Evolutionary conservation across 2,888 invertebrate species (phyloP).

Genomic region (Phyllotreta cruciferae): DNA sequence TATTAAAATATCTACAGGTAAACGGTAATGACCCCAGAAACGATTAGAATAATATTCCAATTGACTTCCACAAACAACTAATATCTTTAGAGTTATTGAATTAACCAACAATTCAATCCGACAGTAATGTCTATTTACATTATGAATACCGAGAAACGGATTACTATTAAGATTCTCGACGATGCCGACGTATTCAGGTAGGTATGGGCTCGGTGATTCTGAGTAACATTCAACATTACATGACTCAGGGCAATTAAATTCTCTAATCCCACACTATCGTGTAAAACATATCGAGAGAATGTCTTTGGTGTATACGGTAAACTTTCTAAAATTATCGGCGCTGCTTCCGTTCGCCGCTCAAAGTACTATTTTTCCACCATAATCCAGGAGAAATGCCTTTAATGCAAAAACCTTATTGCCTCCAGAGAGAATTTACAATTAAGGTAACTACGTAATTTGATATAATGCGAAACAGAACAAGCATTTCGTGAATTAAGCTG

Average conservation of each 20-base stretch:
- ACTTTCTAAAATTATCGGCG: slow-evolving; percentile 3
- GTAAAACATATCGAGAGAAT: slow-evolving; percentile 26
- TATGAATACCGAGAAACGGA: slow-evolving; percentile 17
- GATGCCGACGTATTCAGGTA: slow-evolving; percentile 4
- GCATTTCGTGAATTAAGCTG: no score
- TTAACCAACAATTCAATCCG: slow-evolving; percentile 21
- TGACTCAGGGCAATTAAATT: slow-evolving; percentile 25
- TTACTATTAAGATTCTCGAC: slow-evolving; percentile 21
- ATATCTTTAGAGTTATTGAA: slow-evolving; percentile 18
- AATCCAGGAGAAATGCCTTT: not conserved
- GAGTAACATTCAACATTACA: slow-evolving; percentile 1
- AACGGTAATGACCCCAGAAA: not conserved
- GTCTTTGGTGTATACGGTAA: slow-evolving; percentile 9
- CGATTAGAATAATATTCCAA: slow-evolving; percentile 13
- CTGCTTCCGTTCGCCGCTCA: not conserved
- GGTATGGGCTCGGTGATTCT: slow-evolving; percentile 1
- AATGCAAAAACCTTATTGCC: not conserved
- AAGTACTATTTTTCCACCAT: no score
- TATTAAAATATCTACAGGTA: slow-evolving; percentile 7
- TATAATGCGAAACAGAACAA: not conserved
- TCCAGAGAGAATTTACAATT: not conserved
- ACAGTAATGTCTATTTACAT: slow-evolving; percentile 19
- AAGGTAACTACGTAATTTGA: not conserved
- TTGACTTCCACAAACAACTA: slow-evolving; percentile 12
- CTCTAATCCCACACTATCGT: slow-evolving; percentile 23